Evolutionary conservation across 2,113 vertebrate species (phyloP).

Genomic region (Pseudonaja textilis): DNA sequence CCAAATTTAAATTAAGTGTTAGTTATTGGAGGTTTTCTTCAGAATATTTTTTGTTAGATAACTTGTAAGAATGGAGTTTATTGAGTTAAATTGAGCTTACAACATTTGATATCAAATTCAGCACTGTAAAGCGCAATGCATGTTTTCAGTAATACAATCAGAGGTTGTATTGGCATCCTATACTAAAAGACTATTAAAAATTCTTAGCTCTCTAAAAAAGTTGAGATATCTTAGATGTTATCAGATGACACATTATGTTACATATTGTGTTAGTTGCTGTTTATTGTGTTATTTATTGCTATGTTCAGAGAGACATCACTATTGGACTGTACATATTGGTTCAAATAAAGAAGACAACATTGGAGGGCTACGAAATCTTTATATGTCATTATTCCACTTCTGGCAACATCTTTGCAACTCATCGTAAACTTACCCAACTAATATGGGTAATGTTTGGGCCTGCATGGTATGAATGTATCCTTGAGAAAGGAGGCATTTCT

Average conservation of each 20-base stretch:
- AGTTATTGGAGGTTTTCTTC: neutral
- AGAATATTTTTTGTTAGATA: neutral
- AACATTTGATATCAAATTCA: neutral
- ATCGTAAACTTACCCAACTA: neutral
- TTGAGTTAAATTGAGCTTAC: neutral
- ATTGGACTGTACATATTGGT: neutral
- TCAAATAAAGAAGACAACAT: neutral
- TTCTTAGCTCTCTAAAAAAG: neutral
- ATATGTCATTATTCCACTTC: neutral
- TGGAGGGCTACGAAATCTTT: neutral
- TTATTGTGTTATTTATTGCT: neutral
- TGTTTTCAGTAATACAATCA: neutral
- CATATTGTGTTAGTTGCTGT: neutral
- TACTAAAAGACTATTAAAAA: neutral
- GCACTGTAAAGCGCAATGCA: neutral
- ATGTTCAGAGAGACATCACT: neutral
- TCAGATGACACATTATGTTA: neutral
- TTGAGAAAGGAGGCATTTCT: no score
- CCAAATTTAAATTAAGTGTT: neutral
- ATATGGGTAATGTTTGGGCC: neutral
- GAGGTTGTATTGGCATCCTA: no score
- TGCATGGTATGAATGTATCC: neutral
- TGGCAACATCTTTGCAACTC: neutral
- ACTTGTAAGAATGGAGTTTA: neutral
- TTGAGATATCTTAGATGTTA: neutral